These are phyloP conservation scores for Luffia ferchaultella DNA, from an alignment of 2,888 invertebrate genomes.

Conservation along the genomic window DNA sequence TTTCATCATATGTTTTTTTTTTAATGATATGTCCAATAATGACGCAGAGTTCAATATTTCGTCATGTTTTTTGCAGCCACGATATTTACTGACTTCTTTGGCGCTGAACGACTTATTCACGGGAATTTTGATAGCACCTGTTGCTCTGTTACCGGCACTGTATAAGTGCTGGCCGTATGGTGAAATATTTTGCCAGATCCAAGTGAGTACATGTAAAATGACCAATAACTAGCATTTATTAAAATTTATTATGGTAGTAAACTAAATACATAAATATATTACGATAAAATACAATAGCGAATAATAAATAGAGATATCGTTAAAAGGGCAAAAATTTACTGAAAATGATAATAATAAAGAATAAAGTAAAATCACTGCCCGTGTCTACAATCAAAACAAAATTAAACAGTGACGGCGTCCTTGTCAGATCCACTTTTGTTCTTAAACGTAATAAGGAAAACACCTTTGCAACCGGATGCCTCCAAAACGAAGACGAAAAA, in stretches of 20 bases:
- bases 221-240: conserved; percentile 14
- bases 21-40: too few species aligned
- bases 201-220: conserved; percentile 66
- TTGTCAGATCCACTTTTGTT: not conserved
- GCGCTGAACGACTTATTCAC: conserved; percentile 89
- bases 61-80: conserved; percentile 74
- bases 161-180: conserved; percentile 93
- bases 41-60: too few species aligned
- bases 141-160: conserved; percentile 83
- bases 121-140: conserved; percentile 85
- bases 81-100: conserved; percentile 85
- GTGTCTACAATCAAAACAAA: not conserved
- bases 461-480: not conserved
- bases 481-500: conserved; percentile 2
- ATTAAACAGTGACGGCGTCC: not conserved
- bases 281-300: too few species aligned
- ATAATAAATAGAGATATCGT: too few species aligned
- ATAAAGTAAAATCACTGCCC: too few species aligned
- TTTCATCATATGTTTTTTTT: too few species aligned
- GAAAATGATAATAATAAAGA: too few species aligned
- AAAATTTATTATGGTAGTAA: conserved; percentile 8
- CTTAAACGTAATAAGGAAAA: not conserved
- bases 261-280: too few species aligned
- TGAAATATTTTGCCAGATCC: conserved; percentile 89
- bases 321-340: too few species aligned